These are phyloP conservation scores for Malurus cyaneus DNA, from an alignment of 2,113 vertebrate genomes.

Conservation along the genomic window DNA sequence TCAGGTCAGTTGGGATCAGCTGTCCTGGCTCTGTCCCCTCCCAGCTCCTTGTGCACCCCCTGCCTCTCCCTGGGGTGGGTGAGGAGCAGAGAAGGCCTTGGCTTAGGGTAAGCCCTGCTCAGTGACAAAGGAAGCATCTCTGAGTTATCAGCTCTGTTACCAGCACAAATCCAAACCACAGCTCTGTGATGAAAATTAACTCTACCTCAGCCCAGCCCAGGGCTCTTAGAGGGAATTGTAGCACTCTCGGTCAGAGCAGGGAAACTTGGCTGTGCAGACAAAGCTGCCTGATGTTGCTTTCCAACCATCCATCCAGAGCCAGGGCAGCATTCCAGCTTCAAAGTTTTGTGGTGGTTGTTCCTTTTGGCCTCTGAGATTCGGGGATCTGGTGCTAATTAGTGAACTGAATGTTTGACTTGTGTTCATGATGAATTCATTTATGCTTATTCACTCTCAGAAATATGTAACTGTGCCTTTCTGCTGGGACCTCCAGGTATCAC, in stretches of 20 bases:
- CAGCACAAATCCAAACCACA: not conserved
- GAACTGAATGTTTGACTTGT: not conserved
- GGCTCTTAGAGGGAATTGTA: not conserved
- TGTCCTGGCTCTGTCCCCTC: not conserved
- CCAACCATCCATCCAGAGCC: not conserved
- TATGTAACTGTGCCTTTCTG: not conserved
- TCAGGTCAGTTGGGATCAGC: fast-evolving
- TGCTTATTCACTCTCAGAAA: slow-evolving; percentile 13
- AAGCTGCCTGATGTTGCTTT: not conserved
- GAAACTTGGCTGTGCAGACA: not conserved
- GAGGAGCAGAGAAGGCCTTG: not conserved
- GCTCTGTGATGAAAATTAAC: not conserved
- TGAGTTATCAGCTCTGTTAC: not conserved
- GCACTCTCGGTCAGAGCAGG: not conserved
- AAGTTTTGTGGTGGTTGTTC: slow-evolving; percentile 9
- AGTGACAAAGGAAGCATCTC: not conserved
- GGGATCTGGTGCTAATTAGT: slow-evolving; percentile 22
- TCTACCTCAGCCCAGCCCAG: not conserved
- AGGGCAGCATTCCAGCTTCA: not conserved
- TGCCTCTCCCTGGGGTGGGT: not conserved
- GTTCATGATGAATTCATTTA: slow-evolving; percentile 21
- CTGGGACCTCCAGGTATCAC: not conserved
- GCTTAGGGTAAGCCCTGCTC: not conserved
- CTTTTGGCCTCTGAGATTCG: not conserved
- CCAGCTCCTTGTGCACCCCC: not conserved